Conservation (phyloP, 1,140 invertebrate species). For the Phocides pigmalion region DNA sequence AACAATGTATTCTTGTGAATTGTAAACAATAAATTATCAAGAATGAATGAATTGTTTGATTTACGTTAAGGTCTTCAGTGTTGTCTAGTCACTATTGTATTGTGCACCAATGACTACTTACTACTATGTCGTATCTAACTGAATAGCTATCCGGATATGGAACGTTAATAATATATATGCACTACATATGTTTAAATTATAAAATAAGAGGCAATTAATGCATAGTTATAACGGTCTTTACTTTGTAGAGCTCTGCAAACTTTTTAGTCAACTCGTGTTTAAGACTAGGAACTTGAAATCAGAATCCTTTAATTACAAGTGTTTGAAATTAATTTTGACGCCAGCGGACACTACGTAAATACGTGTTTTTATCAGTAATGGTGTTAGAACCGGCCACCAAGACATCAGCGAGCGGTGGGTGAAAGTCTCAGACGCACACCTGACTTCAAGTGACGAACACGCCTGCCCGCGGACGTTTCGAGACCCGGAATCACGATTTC, state of each 20-base stretch:
- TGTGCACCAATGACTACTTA: slow-evolving; percentile 1
- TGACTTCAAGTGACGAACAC: slow-evolving; percentile 59
- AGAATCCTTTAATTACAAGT: slow-evolving; percentile 20
- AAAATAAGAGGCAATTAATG: not conserved
- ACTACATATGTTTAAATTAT: not conserved
- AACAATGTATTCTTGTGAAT: slow-evolving; percentile 20
- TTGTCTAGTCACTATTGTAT: not conserved
- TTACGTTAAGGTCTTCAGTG: slow-evolving; percentile 16
- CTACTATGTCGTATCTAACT: slow-evolving; percentile 1
- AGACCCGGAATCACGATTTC: slow-evolving; percentile 50
- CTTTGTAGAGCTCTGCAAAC: not conserved
- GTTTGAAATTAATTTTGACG: slow-evolving; percentile 26
- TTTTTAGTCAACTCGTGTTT: too few species aligned
- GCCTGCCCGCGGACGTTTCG: slow-evolving; percentile 44
- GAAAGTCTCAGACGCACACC: slow-evolving; percentile 77
- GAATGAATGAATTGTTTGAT: slow-evolving; percentile 26
- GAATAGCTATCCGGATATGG: not conserved
- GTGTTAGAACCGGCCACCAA: slow-evolving; percentile 68
- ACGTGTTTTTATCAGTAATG: slow-evolving; percentile 72
- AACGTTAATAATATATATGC: not conserved
- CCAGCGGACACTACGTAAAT: slow-evolving; percentile 51
- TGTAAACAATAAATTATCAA: slow-evolving; percentile 17
- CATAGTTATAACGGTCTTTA: not conserved
- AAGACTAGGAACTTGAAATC: slow-evolving; percentile 11
- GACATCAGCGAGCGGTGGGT: slow-evolving; percentile 61